Base-by-base conservation (phyloP, 1,140 invertebrate species). In the Brachionus angularis region DNA sequence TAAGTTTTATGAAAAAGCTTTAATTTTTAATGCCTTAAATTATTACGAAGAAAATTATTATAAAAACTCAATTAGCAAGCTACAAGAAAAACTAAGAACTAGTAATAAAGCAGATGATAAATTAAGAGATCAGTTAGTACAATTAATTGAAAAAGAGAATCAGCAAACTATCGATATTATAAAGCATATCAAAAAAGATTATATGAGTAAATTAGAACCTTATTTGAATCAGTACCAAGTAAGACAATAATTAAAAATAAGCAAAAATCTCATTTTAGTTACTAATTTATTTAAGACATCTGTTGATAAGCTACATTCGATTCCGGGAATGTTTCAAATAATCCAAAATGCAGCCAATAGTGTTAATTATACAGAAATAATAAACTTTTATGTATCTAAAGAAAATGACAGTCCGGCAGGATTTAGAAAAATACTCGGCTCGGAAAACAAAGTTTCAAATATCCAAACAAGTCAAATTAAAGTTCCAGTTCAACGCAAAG, bases 141-240 rank as follows among this genome's bases (percentile, higher is more conserved):
- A 67, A 36, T 29, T 33, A 10, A 47, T 67, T 16, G 62, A 67
- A 23, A 67, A 67, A 67, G 62, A 67, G 34, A 67, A 67, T 33
- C 62, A 67, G 25, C 33, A 47, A 31, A 50, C 47, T 8, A 34
- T 67, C 18, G 42, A 67, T 12, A 46, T 67, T 14, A 67, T 67
- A 2, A 67, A 50, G 27, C 62, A 47, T 67, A 23, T 67, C n/a
- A 44, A 67, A 25, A 46, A 50, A 8, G 62, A 67, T 25, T 67
- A 67, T 18, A 46, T 47, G 5, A 49, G 16, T 34, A 67, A 67
- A 67, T n/a, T 67, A 14, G 62, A 67, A 18, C 62, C 62, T 18
- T 67, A 47, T 50, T 47, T 46, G n/a, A 67, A 47, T 46, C 62
- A 67, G 47, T 67, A 67, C 47, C 62, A 67, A 18, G 62, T 67